Conservation (phyloP, 2,888 invertebrate species). For the Petrophora chlorosata region DNA sequence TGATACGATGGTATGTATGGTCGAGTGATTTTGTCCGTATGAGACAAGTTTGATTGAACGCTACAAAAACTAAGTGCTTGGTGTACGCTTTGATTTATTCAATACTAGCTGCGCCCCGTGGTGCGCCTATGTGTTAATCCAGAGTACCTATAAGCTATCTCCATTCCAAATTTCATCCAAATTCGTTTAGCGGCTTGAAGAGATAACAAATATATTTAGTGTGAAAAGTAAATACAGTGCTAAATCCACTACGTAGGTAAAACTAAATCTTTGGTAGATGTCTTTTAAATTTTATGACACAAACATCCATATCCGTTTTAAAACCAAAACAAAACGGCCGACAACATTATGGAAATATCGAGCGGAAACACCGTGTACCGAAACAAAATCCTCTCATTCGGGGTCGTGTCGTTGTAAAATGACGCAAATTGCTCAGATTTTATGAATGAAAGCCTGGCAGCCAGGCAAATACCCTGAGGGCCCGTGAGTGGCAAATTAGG, state of each 20-base stretch:
- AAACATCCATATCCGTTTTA: not conserved
- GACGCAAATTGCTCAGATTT: slow-evolving; percentile 28
- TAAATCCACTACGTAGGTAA: too few relatives aligned
- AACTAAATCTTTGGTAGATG: too few relatives aligned
- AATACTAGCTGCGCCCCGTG: too few relatives aligned
- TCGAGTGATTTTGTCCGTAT: slow-evolving; percentile 26
- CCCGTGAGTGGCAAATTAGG: slow-evolving; percentile 47
- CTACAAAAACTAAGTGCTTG: slow-evolving; percentile 12
- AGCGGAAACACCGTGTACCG: slow-evolving; percentile 36
- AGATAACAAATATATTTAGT: too few relatives aligned
- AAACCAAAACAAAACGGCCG: slow-evolving; percentile 18
- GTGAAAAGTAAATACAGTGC: too few relatives aligned
- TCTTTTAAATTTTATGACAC: not conserved
- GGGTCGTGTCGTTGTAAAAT: slow-evolving; percentile 25
- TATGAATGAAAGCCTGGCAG: slow-evolving; percentile 33
- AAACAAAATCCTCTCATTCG: slow-evolving; percentile 34
- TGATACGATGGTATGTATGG: slow-evolving; percentile 4
- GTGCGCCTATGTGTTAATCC: too few relatives aligned
- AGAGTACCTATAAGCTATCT: too few relatives aligned
- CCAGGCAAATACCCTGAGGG: slow-evolving; percentile 30
- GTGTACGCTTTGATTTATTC: too few relatives aligned
- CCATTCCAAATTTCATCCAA: too few relatives aligned
- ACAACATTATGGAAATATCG: slow-evolving; percentile 27
- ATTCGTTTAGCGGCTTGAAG: too few relatives aligned
- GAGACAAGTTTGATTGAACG: slow-evolving; percentile 16